phyloP scores from a whole-genome alignment of 1,140 invertebrate genomes.

The Magallana gigas region DNA sequence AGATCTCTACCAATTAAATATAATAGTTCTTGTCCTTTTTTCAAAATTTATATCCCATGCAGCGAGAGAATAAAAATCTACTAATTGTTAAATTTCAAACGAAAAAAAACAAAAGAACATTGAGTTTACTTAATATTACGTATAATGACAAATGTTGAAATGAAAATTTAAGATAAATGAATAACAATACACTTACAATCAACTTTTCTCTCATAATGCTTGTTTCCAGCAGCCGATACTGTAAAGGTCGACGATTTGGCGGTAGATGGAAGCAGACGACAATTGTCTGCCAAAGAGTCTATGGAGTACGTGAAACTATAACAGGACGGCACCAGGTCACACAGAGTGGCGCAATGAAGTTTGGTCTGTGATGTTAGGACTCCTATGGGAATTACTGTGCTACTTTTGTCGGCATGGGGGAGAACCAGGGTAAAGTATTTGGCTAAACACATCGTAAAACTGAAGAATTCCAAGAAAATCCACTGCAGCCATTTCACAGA shows the following conservation, averaged over 20 bases:
- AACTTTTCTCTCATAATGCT: not conserved
- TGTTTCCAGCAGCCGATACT: not conserved
- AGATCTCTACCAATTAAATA: no score
- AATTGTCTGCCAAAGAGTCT: not conserved
- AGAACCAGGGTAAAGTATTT: slow-evolving; percentile 7
- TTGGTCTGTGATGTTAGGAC: not conserved
- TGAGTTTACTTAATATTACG: no score
- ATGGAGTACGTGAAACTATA: slow-evolving; percentile 2
- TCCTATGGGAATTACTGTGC: not conserved
- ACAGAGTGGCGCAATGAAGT: not conserved
- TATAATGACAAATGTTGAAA: no score
- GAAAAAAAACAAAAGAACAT: no score
- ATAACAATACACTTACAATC: not conserved
- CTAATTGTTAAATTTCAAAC: no score
- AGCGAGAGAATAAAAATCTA: no score
- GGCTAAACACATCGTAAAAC: not conserved
- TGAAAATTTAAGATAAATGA: no score
- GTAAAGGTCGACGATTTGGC: not conserved
- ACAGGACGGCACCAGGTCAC: not conserved
- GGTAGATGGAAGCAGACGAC: not conserved
- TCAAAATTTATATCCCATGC: no score
- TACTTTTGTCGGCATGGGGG: not conserved
- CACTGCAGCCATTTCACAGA: not conserved
- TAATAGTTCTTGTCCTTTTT: no score
- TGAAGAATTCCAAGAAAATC: not conserved